Percentiles rank a stretch among this genome's conserved stretches.
These are phyloP conservation scores for Euwallacea similis DNA, from an alignment of 1,140 invertebrate species.

Conservation along the genomic window DNA sequence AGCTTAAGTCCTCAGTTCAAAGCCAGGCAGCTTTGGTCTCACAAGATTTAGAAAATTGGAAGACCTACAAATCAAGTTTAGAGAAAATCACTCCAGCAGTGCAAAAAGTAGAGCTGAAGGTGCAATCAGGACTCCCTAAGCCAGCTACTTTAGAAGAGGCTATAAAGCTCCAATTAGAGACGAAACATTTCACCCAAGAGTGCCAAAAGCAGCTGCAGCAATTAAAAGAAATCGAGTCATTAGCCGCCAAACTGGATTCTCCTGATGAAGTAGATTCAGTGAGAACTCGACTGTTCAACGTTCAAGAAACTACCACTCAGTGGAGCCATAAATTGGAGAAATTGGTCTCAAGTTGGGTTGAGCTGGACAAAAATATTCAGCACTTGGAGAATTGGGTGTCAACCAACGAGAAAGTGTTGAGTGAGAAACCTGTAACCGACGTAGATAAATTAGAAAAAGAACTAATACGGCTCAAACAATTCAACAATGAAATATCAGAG, in stretches of 20 bases:
- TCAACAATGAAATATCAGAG: conserved; percentile 79
- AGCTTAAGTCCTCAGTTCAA: conserved; percentile 70
- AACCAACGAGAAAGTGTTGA: conserved; percentile 64
- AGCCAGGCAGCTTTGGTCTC: conserved; percentile 71
- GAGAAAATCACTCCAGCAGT: conserved; percentile 86
- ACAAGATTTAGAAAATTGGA: conserved; percentile 80
- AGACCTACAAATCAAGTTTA: conserved; percentile 78
- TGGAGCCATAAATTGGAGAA: conserved; percentile 76
- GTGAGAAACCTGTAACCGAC: conserved; percentile 62
- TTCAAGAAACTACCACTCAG: conserved; percentile 73
- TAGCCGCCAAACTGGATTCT: conserved; percentile 70
- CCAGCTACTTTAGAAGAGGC: conserved; percentile 80
- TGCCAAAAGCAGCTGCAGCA: conserved; percentile 75
- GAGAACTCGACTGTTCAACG: conserved; percentile 74
- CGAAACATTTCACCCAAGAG: conserved; percentile 70
- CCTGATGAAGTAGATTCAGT: conserved; percentile 81
- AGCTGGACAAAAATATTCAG: conserved; percentile 71
- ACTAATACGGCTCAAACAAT: conserved; percentile 70
- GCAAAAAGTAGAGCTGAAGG: conserved; percentile 79
- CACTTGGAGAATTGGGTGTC: conserved; percentile 75
- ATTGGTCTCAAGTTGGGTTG: conserved; percentile 77
- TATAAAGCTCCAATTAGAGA: conserved; percentile 69
- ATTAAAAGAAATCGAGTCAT: conserved; percentile 70
- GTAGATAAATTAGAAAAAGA: conserved; percentile 73
- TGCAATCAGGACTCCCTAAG: conserved; percentile 70